Evolutionary conservation across 2,113 vertebrate species (phyloP), one percentile per base, ranked within the genome.

Genomic region (Micronycteris hirsuta): DNA sequence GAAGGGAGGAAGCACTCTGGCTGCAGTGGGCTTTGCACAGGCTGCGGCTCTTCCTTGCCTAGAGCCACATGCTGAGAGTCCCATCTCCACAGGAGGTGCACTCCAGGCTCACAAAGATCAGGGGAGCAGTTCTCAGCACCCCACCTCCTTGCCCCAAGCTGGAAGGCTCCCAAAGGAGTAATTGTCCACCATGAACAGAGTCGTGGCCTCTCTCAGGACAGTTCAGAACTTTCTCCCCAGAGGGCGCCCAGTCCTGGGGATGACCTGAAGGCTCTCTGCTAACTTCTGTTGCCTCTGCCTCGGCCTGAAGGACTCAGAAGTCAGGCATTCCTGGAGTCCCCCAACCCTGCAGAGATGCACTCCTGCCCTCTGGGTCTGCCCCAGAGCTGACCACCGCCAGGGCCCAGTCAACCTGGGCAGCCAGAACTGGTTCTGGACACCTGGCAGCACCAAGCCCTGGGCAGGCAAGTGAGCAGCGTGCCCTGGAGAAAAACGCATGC

Each of bases 391-490:
- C 24, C 19, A 11, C 49, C 0, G 0, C 45, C 1, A 0, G 7
- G 13, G 10, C 26, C 26, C 11, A n/a, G 47, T 7, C 2, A 1
- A 22, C 38, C 45, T 4, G 17, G 67, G 56, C 22, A 16, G 26
- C 56, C 7, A 19, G 58, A 45, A 31, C 38, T 20, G 33, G 83
- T n/a, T 1, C 65, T 33, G 77, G 28, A 47, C 5, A 54, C 47
- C 36, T 4, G 0, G 0, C 3, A 7, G 28, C 36, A 19, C 33
- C 2, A 26, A 2, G 0, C 19, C 28, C 47, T 16, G 0, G 2
- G 38, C 68, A 7, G 82, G 11, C n/a, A n/a, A 36, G 49, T 0
- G 1, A 14, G 28, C 28, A 68, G 71, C 0, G 0, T n/a, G 45
- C 28, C 22, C 52, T 26, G 49, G 28, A 19, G 6, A 9, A 12